Conservation (phyloP, 2,888 invertebrate species). For the Sinopyrophorus schimmeli region DNA sequence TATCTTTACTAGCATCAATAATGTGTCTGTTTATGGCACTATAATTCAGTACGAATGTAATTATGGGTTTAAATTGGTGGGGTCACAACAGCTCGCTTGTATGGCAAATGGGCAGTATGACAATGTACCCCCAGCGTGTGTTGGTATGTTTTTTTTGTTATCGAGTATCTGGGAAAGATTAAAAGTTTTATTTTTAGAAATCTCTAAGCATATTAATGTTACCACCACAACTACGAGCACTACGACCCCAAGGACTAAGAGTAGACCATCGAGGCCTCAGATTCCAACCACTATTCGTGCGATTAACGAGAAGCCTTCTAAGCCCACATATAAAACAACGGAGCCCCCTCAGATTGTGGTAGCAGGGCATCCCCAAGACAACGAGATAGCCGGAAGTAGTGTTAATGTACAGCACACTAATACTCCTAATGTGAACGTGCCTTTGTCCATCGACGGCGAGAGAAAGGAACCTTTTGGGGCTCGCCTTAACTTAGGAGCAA, state of each 20-base stretch:
- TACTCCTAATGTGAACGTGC: conserved; percentile 68
- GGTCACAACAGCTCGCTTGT: conserved; percentile 70
- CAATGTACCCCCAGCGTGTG: conserved; percentile 72
- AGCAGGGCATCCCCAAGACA: conserved; percentile 75
- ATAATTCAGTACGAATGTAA: conserved; percentile 76
- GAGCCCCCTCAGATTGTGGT: conserved; percentile 35
- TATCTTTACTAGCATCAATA: conserved; percentile 57
- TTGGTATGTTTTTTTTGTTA: conserved; percentile 50
- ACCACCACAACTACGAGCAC: conserved; percentile 42
- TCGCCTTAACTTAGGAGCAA: conserved; percentile 80
- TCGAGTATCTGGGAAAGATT: too few species aligned
- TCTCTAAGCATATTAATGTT: conserved; percentile 14
- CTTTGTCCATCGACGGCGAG: conserved; percentile 67
- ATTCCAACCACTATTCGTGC: conserved; percentile 54
- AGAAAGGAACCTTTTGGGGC: conserved; percentile 64
- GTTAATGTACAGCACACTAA: conserved; percentile 63
- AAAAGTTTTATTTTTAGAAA: too few species aligned
- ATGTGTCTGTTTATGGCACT: conserved; percentile 70
- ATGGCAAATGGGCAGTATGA: conserved; percentile 80
- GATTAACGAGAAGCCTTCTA: conserved; percentile 44
- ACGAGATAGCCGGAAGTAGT: conserved; percentile 65
- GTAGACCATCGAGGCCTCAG: conserved; percentile 51
- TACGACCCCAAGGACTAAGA: conserved; percentile 45
- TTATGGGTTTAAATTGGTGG: conserved; percentile 69
- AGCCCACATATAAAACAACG: conserved; percentile 35